Evolutionary conservation across 2,113 vertebrate genomes (phyloP), one percentile per base, ranked within the genome.

Genomic region (Sinocyclocheilus anshuiensis): DNA sequence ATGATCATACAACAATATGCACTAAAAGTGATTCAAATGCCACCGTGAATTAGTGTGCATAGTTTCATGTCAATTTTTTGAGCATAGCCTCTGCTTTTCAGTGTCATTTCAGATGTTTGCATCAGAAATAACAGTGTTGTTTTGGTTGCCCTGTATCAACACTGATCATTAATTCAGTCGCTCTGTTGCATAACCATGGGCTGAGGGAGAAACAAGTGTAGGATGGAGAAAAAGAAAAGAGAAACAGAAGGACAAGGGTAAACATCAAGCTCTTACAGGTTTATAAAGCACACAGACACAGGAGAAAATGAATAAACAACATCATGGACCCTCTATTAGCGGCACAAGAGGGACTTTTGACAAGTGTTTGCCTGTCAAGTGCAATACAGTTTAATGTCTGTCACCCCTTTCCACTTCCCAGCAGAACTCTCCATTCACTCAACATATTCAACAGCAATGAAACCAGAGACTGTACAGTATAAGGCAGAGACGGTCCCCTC

Each of bases 81-180:
- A 11, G 69, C 8, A 10, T 22, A 55, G 69, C 36, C 18, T 72
- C 8, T 22, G 18, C 9, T 39, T 72, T 39, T 11, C 18, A 39
- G 18, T 39, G 69, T 39, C 69, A 22, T 72, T 72, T 39, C 18
- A 22, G 65, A 72, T 72, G 36, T 42, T 36, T 39, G 18, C 9
- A 39, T 72, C 33, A 72, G 69, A 72, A 39, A 39, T 20, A 18
- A 72, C 33, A 1, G 9, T 72, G 69, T 22, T 39, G 18, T 72
- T 72, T 22, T 11, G 36, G 33, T n/a, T 59, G 57, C 57, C 20
- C 10, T 42, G 18, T 24, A 59, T 42, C 55, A 22, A 80, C 53
- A 79, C 22, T 24, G 33, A 61, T 80, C 6, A 61, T 80, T 80
- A 80, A 80, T 80, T 63, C 77, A 63, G 77, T 61, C 33, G 3